A percentile compares a stretch with the other conserved stretches of the same genome.
Evolutionary conservation across 2,888 invertebrate genomes (phyloP).

Genomic region (Ormyrus rosae): DNA sequence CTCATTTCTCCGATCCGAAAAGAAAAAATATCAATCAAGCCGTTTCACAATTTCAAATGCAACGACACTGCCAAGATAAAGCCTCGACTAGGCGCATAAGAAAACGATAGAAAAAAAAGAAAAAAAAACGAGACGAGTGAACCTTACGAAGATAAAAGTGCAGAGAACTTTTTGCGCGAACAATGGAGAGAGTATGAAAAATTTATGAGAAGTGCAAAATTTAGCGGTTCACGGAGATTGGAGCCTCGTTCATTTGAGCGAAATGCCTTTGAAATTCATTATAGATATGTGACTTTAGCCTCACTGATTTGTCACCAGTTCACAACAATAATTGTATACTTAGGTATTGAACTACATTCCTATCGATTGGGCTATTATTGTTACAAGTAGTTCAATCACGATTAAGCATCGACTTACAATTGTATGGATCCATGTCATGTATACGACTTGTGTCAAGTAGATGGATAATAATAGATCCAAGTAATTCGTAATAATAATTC

Average conservation of each 20-base stretch:
- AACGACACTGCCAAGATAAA: constrained; percentile 18
- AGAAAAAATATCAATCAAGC: constrained; percentile 42
- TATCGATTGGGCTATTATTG: too few relatives aligned
- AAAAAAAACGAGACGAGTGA: not conserved
- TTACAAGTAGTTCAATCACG: too few relatives aligned
- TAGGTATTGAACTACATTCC: too few relatives aligned
- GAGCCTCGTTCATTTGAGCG: not conserved
- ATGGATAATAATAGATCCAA: too few relatives aligned
- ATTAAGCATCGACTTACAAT: too few relatives aligned
- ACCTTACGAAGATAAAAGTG: not conserved
- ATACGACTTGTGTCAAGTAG: too few relatives aligned
- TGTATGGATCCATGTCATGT: too few relatives aligned
- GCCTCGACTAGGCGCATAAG: constrained; percentile 4
- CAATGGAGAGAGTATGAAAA: not conserved
- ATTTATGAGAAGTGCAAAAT: not conserved
- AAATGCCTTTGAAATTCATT: not conserved
- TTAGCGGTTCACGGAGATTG: too few relatives aligned
- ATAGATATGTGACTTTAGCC: not conserved
- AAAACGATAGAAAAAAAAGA: constrained; percentile 11
- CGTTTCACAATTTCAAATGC: constrained; percentile 45
- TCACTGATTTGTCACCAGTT: too few relatives aligned
- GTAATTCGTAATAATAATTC: too few relatives aligned
- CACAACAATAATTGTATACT: too few relatives aligned
- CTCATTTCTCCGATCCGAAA: constrained; percentile 44
- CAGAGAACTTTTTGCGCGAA: not conserved